Evolutionary conservation across 2,113 vertebrate genomes (phyloP), one percentile per base, ranked within the genome.

Genomic region (Lathamus discolor): DNA sequence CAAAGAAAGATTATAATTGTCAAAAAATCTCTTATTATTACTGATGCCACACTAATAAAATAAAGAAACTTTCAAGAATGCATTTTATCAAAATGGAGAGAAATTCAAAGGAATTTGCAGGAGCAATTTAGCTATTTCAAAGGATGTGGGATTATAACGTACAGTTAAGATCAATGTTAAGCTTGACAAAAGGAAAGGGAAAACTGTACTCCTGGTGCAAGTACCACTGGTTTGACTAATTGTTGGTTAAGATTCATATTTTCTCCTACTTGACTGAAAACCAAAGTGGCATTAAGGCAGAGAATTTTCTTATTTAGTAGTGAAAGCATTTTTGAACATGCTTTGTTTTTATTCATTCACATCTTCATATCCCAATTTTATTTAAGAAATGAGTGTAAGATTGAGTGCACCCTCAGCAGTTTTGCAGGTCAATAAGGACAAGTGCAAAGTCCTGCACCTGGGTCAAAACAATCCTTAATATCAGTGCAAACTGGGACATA

Each of bases 101-200:
- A 93, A 94, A 96, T 37, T 66, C 70, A 91, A 95, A 94, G 49
- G 85, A 61, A 94, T 94, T 85, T 92, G 88, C 68, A 89, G n/a
- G 73, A 95, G 83, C 81, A 92, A 96, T 96, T 92, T 83, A 94
- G 51, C 33, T 92, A 39, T 93, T 95, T 55, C n/a, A 85, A 96
- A 96, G 72, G 52, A 89, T 73, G 37, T 85, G 70, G 44, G 89
- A 90, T 95, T 88, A 92, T 81, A 86, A 92, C 28, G 12, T 54
- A 90, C 39, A 94, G 83, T 96, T 97, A 94, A 95, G 86, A 93
- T 81, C 88, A 95, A 92, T 61, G 63, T 62, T 96, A 59, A 93
- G 86, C 44, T 91, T 95, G 49, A 94, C 20, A 93, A 88, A 96
- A 93, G 37, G 70, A 91, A 89, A 92, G 7, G 48, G 59, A 77